Evolutionary conservation across 2,113 vertebrate genomes (phyloP), one percentile per base, ranked within the genome.

Genomic region (Scytalopus superciliaris): DNA sequence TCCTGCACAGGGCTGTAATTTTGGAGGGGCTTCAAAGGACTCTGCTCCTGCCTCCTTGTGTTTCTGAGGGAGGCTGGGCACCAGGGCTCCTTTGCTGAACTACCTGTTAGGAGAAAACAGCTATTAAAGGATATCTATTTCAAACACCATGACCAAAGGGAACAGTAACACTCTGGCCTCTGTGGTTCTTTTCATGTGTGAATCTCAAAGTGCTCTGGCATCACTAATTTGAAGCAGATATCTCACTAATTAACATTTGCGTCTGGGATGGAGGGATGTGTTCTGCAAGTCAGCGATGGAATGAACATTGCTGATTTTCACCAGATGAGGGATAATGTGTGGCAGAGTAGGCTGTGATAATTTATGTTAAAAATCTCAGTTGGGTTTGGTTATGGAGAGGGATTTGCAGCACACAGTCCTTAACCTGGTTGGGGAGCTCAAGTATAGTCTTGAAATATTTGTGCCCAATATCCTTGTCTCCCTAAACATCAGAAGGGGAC

Each of bases 201-300:
- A 76, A 57, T 49, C 73, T 89, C 81, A 42, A 89, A 92, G 75
- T 76, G 49, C 59, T 94, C 75, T 57, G 86, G 56, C 7, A 0
- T 77, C 56, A 37, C 91, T 96, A 78, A 96, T 95, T 84, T 86
- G 84, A 90, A 93, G 81, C 66, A 92, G 78, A 93, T 90, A 94
- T 68, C 22, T 93, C 40, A 9, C 50, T 97, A 94, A 93, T 96
- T 93, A 94, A 49, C n/a, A 15, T 84, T 95, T 73, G 53, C 68
- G 62, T n/a, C 72, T 77, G 44, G 45, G 89, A 67, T 53, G 64
- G 52, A 95, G 63, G 37, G 45, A 40, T 69, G 68, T 49, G 44
- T 66, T 95, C 94, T 84, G 79, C 84, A 44, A 79, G 77, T 70
- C 69, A 66, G 42, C 0, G 0, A 27, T 39, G 64, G 53, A 50